Conservation (phyloP, 1,140 invertebrate species). For the Trichoplusia ni region DNA sequence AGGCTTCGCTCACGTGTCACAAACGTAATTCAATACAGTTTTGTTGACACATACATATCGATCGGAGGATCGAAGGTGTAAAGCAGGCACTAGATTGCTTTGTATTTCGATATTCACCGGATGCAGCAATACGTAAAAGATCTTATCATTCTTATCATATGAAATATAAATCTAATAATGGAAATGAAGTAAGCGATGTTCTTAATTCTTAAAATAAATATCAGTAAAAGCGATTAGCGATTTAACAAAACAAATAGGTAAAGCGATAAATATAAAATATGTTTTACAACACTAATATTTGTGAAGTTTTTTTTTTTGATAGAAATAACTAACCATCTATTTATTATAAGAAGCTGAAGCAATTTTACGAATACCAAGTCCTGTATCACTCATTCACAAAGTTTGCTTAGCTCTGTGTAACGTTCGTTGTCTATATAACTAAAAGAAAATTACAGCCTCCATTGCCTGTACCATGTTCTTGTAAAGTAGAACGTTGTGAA, state of each 20-base stretch:
- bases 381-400: background rate
- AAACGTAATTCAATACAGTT: constrained; percentile 27
- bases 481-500: no score
- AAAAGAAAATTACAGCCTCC: constrained; percentile 23
- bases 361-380: constrained; percentile 6
- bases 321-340: background rate
- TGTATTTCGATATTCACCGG: constrained; percentile 7
- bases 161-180: no score
- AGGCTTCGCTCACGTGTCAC: constrained; percentile 27
- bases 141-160: no score
- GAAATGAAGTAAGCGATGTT: no score
- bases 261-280: no score
- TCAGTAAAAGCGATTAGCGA: no score
- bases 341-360: background rate
- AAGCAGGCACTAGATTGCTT: constrained; percentile 6
- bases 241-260: no score
- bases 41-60: constrained; percentile 12
- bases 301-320: background rate
- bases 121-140: no score
- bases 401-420: constrained; percentile 15
- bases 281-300: no score
- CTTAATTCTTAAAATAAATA: no score
- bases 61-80: constrained; percentile 17
- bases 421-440: constrained; percentile 2
- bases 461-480: no score